Evolutionary conservation across 2,113 vertebrate species (phyloP), one percentile per base, ranked within the genome.

Genomic region (Brachyhypopomus gauderio): DNA sequence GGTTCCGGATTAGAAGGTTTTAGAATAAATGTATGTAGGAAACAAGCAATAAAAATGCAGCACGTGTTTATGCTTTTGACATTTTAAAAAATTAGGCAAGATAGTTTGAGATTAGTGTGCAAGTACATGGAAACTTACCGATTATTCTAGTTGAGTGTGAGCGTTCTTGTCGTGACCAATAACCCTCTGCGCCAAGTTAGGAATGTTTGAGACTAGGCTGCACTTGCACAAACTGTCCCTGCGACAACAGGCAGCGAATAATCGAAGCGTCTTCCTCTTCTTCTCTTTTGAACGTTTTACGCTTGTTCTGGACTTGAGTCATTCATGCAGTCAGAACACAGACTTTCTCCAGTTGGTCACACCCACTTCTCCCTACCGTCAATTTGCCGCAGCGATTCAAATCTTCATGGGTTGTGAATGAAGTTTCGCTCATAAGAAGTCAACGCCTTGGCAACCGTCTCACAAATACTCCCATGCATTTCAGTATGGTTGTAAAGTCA

Each of bases 321-420:
- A 87, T 85, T 87, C 80, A 87, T 85, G 84, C 76, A 80, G 80
- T 74, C 69, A 41, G 59, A 72, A 72, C 41, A 38, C 3, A n/a
- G 58, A 77, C 62, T 85, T 80, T 80, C 77, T 69, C 70, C 72
- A 38, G 17, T 72, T 74, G 83, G 78, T 27, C 83, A 87, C 85
- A 81, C 85, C 85, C 85, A 85, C 85, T 70, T 71, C 62, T 80
- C 72, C 67, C 22, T 60, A 71, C 73, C 55, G 69, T 76, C 66
- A 73, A 59, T 38, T 82, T 70, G 60, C 59, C 25, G 27, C 85
- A 86, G 72, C 77, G 80, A 81, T 84, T 84, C 85, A 81, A 78
- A 84, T 58, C 74, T 59, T 79, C 66, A 63, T 74, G 72, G 41
- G 76, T 66, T 82, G 83, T 86, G 85, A 84, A 86, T 30, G 62